Base-by-base conservation (phyloP, 2,113 vertebrate genomes). In the Herpailurus yagouaroundi region DNA sequence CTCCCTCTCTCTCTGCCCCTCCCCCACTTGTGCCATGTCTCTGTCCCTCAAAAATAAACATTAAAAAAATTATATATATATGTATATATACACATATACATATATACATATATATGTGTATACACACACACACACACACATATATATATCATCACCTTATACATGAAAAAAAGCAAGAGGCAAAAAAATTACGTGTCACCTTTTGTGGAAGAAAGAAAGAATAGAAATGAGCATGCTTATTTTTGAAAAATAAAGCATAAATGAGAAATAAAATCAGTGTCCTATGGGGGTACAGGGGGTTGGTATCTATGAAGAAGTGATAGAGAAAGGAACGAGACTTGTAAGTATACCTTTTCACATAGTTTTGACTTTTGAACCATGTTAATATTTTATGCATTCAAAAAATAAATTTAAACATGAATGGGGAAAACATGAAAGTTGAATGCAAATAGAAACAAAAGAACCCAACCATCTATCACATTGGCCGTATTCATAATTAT, bases 231-330 rank as follows among this genome's bases (percentile, higher is more conserved):
- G 77, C 2, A 64, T 4, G 31, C 55, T 92, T 89, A 33, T 77
- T 85, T 79, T 69, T 94, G 29, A 18, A 89, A 96, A 94, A 81
- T 63, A 80, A 93, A 88, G 66, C 68, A 92, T 71, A 71, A 83
- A 83, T 48, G 23, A 77, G 79, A 89, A 87, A 80, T 45, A 83
- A 90, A 80, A 89, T 81, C 45, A 29, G 9, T 14, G 86, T 21
- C 29, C n/a, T 48, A 14, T 25, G 7, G 1, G 4, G 4, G 10
- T 71, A 0, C 2, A 16, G 5, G 6, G 6, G 10, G 0, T 45
- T 86, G 15, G 16, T 68, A 52, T 89, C 31, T 19, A 29, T 19
- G 1, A 45, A 31, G 19, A 83, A 76, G 8, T 5, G 29, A 81
- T 12, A 74, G 55, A 81, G n/a, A 91, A 77, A 9, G 11, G 21